Percentiles rank a stretch among this genome's conserved stretches.
Conservation (phyloP, 2,888 invertebrate genomes). For the Scaptomyza parva region DNA sequence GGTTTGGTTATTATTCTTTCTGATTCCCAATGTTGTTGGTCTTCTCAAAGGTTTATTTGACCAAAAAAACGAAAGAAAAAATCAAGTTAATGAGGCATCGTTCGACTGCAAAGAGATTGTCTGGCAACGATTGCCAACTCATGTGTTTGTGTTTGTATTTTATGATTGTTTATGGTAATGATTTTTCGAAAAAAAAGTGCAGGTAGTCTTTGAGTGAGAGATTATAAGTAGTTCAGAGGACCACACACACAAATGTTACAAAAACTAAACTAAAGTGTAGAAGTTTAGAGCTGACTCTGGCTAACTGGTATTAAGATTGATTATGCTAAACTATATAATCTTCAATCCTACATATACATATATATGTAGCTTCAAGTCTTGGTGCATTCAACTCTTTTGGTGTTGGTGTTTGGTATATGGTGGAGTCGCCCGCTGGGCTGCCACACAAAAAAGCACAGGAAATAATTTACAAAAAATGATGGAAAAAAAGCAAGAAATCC, state of each 20-base stretch:
- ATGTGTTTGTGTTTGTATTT: constrained; percentile 37
- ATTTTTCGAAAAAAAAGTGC: constrained; percentile 68
- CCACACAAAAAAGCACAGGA: constrained; percentile 57
- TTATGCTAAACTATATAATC: not conserved
- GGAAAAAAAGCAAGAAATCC: not conserved
- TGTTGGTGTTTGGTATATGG: too few species aligned
- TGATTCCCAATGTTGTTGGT: constrained; percentile 18
- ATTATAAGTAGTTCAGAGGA: constrained; percentile 38
- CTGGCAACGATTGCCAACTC: constrained; percentile 66
- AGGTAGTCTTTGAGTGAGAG: constrained; percentile 41
- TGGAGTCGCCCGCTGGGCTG: constrained; percentile 28
- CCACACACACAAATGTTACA: constrained; percentile 43
- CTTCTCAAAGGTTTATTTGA: constrained; percentile 54
- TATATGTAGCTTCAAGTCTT: constrained; percentile 2
- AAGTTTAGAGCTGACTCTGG: not conserved
- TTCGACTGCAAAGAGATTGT: constrained; percentile 45
- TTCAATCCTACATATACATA: not conserved
- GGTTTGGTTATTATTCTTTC: constrained; percentile 24
- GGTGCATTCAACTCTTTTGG: constrained; percentile 51
- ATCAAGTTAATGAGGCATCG: constrained; percentile 68
- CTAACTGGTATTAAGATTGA: not conserved
- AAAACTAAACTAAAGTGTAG: not conserved
- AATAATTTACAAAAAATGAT: constrained; percentile 68
- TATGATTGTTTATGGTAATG: constrained; percentile 73
- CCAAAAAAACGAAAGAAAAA: constrained; percentile 28